These are phyloP conservation scores for Chelonus insularis DNA, from an alignment of 1,140 invertebrate genomes.

Conservation along the genomic window DNA sequence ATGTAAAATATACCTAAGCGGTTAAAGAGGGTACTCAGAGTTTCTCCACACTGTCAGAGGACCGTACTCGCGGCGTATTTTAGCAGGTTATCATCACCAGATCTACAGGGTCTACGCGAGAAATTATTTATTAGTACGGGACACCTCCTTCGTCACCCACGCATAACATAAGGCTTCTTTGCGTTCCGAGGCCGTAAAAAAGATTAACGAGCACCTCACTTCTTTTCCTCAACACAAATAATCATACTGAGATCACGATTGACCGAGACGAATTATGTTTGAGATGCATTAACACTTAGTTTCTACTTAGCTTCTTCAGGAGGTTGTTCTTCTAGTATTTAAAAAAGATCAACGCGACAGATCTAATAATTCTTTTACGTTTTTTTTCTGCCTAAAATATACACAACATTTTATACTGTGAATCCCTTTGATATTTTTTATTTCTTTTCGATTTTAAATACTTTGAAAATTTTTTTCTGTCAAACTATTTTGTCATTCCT, in stretches of 20 bases:
- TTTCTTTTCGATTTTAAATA: no score
- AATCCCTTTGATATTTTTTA: no score
- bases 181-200: conserved; percentile 46
- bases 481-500: no score
- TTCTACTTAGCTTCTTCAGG: no score
- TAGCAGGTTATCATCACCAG: conserved; percentile 58
- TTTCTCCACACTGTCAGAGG: conserved; percentile 25
- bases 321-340: no score
- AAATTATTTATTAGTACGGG: conserved; percentile 60
- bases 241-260: not conserved
- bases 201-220: conserved; percentile 55
- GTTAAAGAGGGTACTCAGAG: not conserved
- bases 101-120: conserved; percentile 58
- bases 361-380: no score
- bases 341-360: no score
- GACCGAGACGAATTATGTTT: no score
- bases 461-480: no score
- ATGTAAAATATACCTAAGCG: not conserved
- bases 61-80: conserved; percentile 50
- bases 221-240: not conserved
- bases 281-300: no score
- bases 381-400: no score
- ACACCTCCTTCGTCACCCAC: conserved; percentile 55
- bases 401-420: no score
- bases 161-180: conserved; percentile 21